Base-by-base conservation (phyloP, 2,797 vertebrate species). In the Anolis apletophallus region DNA sequence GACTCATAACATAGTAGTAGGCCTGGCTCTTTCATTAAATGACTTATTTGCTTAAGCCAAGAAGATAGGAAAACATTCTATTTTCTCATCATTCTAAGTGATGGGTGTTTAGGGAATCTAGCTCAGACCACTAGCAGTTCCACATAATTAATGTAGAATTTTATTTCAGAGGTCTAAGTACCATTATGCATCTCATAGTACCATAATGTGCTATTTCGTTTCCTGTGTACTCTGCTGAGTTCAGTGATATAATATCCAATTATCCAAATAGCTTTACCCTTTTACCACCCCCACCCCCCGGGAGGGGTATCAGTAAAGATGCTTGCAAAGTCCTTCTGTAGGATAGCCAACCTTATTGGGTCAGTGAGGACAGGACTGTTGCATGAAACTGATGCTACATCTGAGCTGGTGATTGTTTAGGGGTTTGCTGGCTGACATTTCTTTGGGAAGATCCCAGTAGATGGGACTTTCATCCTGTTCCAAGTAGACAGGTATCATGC, bases 41-140 rank as follows among this genome's bases (percentile, higher is more conserved):
- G 64, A 55, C 32, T 73, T 71, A 46, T 29, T 79, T 34, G 78
- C 50, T 34, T 0, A 89, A 78, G 12, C 75, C 29, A 61, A 79
- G 46, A 54, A 36, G 40, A 84, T 81, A 0, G 29, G 5, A 75
- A 74, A 46, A 32, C 19, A 32, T 71, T 72, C 57, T 17, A 32
- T 21, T 23, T 74, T 75, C 36, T 19, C 69, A 81, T 91, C 85
- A 68, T 92, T 19, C 81, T 54, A 59, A 83, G 73, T 54, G 80
- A 76, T 10, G n/a, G 85, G 8, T 54, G 3, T 77, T 88, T 79
- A 13, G 83, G 87, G 80, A 3, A 16, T 90, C 87, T 91, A 82
- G 29, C 57, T 68, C 67, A 57, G 2, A 84, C 26, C 54, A 80
- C 54, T 82, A 19, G 10, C 1, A 54, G 75, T 23, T 93, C 64